phyloP scores from a whole-genome alignment of 2,888 invertebrate genomes.

The Luperina testacea region DNA sequence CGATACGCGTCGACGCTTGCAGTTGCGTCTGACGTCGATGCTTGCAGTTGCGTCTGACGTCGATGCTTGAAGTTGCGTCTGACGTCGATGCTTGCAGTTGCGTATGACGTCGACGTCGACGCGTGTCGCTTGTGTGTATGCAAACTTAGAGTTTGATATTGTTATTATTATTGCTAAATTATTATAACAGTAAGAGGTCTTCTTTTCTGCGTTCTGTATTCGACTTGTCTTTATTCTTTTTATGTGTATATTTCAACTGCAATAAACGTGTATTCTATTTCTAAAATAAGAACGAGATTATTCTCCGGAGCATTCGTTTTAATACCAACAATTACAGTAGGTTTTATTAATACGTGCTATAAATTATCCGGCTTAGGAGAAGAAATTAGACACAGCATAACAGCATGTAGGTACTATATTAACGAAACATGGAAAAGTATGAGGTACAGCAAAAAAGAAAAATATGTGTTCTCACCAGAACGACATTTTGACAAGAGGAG shows the following conservation, averaged over 20 bases:
- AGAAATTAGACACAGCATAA: too few relatives aligned
- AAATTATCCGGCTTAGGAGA: too few relatives aligned
- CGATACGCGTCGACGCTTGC: background rate
- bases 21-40: background rate
- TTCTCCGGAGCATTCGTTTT: slow-evolving; percentile 21
- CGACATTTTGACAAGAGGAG: too few relatives aligned
- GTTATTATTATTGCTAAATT: background rate
- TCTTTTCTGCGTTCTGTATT: background rate
- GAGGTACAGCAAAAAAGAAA: too few relatives aligned
- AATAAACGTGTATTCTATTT: background rate
- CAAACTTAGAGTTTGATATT: too few relatives aligned
- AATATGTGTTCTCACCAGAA: too few relatives aligned
- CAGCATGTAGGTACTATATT: too few relatives aligned
- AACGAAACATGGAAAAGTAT: too few relatives aligned
- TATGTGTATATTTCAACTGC: background rate
- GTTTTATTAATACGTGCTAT: too few relatives aligned
- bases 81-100: background rate
- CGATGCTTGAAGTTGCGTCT: background rate
- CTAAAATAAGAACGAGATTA: slow-evolving; percentile 9
- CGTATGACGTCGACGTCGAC: background rate
- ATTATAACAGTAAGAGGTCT: background rate
- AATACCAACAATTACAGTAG: slow-evolving; percentile 18
- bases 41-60: background rate
- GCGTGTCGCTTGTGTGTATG: too few relatives aligned
- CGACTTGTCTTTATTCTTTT: background rate